Conservation (phyloP, 1,140 invertebrate species). For the Pinna nobilis region DNA sequence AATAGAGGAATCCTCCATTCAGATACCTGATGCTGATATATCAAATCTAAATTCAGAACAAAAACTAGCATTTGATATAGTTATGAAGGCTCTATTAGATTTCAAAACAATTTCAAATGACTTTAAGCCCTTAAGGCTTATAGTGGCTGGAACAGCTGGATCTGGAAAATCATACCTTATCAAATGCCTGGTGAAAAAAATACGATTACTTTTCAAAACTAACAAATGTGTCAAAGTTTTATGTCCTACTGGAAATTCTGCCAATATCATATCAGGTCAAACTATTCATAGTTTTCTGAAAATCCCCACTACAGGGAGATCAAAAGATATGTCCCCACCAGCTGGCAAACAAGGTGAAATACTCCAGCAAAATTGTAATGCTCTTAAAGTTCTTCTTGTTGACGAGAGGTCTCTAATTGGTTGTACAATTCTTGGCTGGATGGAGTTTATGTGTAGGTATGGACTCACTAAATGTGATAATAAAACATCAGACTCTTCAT, state of each 20-base stretch:
- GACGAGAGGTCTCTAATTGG: slow-evolving; percentile 41
- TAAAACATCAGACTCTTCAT: slow-evolving; percentile 32
- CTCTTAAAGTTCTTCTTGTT: slow-evolving; percentile 26
- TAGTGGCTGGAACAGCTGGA: slow-evolving; percentile 24
- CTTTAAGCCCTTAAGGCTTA: slow-evolving; percentile 20
- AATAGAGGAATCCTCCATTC: neutral
- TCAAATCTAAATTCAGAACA: slow-evolving; percentile 13
- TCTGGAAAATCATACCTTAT: slow-evolving; percentile 35
- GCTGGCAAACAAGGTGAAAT: slow-evolving; percentile 13
- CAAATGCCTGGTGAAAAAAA: slow-evolving; percentile 35
- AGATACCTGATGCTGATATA: slow-evolving; percentile 12
- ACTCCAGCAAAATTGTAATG: slow-evolving; percentile 34
- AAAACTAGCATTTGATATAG: slow-evolving; percentile 23
- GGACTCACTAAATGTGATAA: too few species aligned
- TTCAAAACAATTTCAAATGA: neutral
- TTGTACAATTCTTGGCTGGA: slow-evolving; percentile 32
- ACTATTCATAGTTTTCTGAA: slow-evolving; percentile 39
- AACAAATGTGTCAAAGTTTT: slow-evolving; percentile 40
- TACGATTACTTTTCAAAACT: slow-evolving; percentile 21
- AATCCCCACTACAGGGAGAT: slow-evolving; percentile 25
- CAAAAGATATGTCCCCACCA: slow-evolving; percentile 29
- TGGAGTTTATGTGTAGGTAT: slow-evolving; percentile 36
- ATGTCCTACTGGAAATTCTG: slow-evolving; percentile 44
- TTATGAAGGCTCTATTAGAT: slow-evolving; percentile 9
- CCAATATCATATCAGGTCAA: slow-evolving; percentile 38